Percentiles rank a stretch among this genome's conserved stretches.
Evolutionary conservation across 1,140 invertebrate species (phyloP).

Genomic region (Drosophila persimilis): DNA sequence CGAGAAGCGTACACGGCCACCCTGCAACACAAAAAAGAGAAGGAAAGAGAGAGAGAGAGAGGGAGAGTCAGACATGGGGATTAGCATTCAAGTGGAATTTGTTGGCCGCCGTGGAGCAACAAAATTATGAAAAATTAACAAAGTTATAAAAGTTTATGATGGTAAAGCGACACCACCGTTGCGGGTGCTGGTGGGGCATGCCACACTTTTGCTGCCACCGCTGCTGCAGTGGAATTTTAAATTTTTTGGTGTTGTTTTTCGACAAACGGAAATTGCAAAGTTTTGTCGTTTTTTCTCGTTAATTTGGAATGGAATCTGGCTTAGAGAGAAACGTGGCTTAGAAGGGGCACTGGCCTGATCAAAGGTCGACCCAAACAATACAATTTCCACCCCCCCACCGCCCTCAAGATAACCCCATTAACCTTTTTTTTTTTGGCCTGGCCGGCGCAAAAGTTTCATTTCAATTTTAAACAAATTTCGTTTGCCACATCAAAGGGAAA

Average conservation of each 20-base stretch:
- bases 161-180: constrained; percentile 12
- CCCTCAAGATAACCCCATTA: constrained; percentile 16
- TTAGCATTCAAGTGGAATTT: constrained; percentile 75
- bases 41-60: constrained; percentile 23
- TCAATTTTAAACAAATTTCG: constrained; percentile 61
- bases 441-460: constrained; percentile 61
- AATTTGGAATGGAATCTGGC: constrained; percentile 35
- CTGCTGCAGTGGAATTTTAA: constrained; percentile 65
- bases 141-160: constrained; percentile 78
- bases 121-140: constrained; percentile 82
- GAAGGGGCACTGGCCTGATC: constrained; percentile 19
- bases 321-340: constrained; percentile 1
- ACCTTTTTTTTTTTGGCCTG: constrained; percentile 59
- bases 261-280: constrained; percentile 74
- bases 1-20: constrained; percentile 90
- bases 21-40: constrained; percentile 71
- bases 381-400: constrained; percentile 15
- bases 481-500: constrained; percentile 73
- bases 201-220: constrained; percentile 16
- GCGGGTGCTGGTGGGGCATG: constrained; percentile 20
- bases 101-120: constrained; percentile 59
- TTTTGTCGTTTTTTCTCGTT: constrained; percentile 47
- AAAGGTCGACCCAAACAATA: constrained; percentile 33
- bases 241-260: too few relatives aligned
- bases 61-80: constrained; percentile 60